Conservation (phyloP, 2,797 vertebrate species). For the Ctenosaura bakeri region DNA sequence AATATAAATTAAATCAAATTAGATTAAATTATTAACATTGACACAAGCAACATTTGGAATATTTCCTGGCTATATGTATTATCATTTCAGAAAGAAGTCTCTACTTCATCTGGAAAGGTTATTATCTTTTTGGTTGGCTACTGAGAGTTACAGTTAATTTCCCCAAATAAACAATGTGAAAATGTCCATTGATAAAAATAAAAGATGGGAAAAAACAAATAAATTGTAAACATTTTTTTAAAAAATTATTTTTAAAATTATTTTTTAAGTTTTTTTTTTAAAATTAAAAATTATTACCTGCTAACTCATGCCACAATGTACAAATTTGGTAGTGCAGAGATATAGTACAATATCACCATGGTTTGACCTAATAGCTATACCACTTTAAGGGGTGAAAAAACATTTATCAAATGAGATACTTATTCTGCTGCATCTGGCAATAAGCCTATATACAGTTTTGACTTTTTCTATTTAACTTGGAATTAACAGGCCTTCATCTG, state of each 20-base stretch:
- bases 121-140: not conserved
- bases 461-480: slow-evolving; percentile 35
- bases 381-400: slow-evolving; percentile 35
- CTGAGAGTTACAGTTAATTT: slow-evolving; percentile 12
- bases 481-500: slow-evolving; percentile 55
- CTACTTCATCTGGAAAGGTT: not conserved
- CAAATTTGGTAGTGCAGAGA: not conserved
- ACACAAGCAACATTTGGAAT: too few species aligned
- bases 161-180: rapidly evolving
- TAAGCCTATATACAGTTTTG: slow-evolving; percentile 12
- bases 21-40: too few species aligned
- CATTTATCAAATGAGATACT: slow-evolving; percentile 69
- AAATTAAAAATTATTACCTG: too few species aligned
- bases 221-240: too few species aligned
- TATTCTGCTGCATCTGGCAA: slow-evolving; percentile 73
- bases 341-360: slow-evolving; percentile 46
- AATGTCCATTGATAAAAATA: slow-evolving; percentile 21
- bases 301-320: too few species aligned
- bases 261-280: too few species aligned
- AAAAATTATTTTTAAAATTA: too few species aligned
- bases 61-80: too few species aligned
- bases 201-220: slow-evolving; percentile 53
- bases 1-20: too few species aligned
- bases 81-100: not conserved
- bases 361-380: slow-evolving; percentile 57